These are phyloP conservation scores for Plemyria rubiginata DNA, from an alignment of 2,888 invertebrate genomes.

Conservation along the genomic window DNA sequence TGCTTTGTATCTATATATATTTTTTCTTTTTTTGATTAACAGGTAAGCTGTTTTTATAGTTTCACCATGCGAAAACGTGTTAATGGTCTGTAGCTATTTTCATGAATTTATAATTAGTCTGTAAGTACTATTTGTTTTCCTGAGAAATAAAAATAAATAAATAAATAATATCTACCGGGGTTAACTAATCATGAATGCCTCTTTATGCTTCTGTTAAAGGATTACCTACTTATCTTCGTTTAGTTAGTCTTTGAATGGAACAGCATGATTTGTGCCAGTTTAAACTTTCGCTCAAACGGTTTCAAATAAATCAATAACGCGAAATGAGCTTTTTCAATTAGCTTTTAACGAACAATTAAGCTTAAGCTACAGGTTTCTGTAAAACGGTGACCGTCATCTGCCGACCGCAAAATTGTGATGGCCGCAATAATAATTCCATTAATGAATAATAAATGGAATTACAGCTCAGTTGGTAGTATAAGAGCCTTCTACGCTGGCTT, in stretches of 20 bases:
- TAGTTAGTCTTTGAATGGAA: not conserved
- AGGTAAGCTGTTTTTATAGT: too few species aligned
- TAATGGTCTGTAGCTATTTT: too few species aligned
- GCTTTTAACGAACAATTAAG: not conserved
- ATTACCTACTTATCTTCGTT: slow-evolving; percentile 1
- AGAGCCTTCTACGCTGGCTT: too few species aligned
- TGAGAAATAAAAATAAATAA: too few species aligned
- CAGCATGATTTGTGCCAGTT: slow-evolving; percentile 5
- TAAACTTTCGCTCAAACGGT: slow-evolving; percentile 8
- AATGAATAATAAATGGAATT: too few species aligned
- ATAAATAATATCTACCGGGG: too few species aligned
- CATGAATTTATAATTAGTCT: too few species aligned
- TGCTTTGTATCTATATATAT: too few species aligned
- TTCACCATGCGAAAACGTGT: too few species aligned
- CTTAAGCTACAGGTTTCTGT: not conserved
- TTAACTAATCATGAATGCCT: not conserved
- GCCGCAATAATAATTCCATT: not conserved
- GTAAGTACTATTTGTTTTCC: too few species aligned
- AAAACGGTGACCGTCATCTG: slow-evolving; percentile 3
- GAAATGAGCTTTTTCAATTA: slow-evolving; percentile 25
- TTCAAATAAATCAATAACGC: slow-evolving; percentile 28
- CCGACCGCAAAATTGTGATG: not conserved
- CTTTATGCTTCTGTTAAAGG: not conserved
- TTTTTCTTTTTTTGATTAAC: too few species aligned
- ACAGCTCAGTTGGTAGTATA: too few species aligned